Conservation (phyloP, 2,113 vertebrate species). For the Tangachromis dhanisi region DNA sequence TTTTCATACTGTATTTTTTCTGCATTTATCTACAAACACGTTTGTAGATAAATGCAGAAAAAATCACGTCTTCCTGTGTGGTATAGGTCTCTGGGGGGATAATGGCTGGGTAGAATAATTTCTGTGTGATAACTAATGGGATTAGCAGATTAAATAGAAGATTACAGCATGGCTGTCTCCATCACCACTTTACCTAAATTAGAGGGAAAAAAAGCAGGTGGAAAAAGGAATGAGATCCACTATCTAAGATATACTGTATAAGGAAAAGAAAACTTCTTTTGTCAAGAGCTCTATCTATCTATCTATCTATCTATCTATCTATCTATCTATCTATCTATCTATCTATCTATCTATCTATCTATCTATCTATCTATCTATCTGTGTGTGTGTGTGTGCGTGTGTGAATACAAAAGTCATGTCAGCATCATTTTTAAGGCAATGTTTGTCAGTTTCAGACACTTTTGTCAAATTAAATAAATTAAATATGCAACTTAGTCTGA, state of each 20-base stretch:
- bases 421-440: background rate
- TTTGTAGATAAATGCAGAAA: too few species aligned
- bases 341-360: background rate
- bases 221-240: background rate
- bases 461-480: background rate
- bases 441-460: background rate
- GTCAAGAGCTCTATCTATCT: background rate
- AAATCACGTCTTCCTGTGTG: constrained; percentile 18
- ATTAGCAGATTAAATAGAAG: constrained; percentile 62
- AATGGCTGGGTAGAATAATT: constrained; percentile 44
- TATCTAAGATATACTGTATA: background rate
- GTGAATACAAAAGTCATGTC: background rate
- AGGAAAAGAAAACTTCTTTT: background rate
- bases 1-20: background rate
- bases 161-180: constrained; percentile 17
- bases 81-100: constrained; percentile 27
- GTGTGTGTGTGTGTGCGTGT: background rate
- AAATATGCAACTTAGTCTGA: background rate
- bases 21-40: background rate
- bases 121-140: constrained; percentile 66
- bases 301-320: background rate
- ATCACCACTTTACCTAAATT: background rate
- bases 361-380: background rate
- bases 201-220: background rate
- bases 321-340: background rate